Evolutionary conservation across 2,888 invertebrate species (phyloP), one percentile per base, ranked within the genome.

Genomic region (Lepidochitona cinerea): DNA sequence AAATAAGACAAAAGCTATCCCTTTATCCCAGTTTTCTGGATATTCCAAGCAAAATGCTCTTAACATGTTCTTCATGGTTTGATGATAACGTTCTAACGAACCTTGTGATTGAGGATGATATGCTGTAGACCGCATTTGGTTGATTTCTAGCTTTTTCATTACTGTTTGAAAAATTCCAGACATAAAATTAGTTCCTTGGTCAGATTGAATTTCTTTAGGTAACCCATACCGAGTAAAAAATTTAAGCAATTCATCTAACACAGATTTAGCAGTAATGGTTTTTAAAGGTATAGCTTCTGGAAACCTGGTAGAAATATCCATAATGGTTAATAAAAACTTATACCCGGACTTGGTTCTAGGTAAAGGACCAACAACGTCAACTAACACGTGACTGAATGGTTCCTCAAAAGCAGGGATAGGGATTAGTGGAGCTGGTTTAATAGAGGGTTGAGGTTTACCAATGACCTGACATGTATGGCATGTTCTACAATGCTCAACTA

Each of bases 341-440:
- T 71, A 26, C 14, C 67, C 66, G 18, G 71, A 71, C 54, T 67
- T 74, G 26, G 67, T 53, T 37, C 36, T 65, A 26, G 71, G 74
- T 29, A 74, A 35, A 52, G 74, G 71, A 35, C 74, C 71, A 32
- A 74, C 74, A 52, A n/a, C n/a, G n/a, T n/a, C n/a, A n/a, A n/a
- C 71, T 64, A 52, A 12, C 35, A 73, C 70, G n/a, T 36, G 59
- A 37, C 33, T 35, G 37, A 73, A 73, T 37, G 73, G 73, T 33
- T 73, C 70, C 64, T 32, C 70, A 33, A 73, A 53, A 33, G 59
- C 73, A 23, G 73, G 73, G 14, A 73, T 65, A 7, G 73, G 70
- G 9, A 29, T 18, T 14, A 70, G 35, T 4, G 73, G 70, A 18
- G 70, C 73, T 29, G 26, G 23, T 14, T 32, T 33, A 1, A 23